phyloP scores from a whole-genome alignment of 2,113 vertebrate genomes.

The Solea senegalensis region DNA sequence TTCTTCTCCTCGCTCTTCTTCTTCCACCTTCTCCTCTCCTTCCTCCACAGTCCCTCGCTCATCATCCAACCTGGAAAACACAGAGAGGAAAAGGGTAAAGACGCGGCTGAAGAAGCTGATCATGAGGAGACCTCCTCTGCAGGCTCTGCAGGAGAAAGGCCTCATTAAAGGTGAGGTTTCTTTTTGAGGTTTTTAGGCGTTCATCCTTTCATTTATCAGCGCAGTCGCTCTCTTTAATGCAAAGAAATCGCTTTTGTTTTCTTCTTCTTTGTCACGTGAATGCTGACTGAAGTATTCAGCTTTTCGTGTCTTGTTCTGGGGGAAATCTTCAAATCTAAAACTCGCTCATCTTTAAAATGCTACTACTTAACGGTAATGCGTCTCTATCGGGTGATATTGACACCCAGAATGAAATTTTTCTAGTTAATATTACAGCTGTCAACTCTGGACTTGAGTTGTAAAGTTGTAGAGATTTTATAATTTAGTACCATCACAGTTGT shows the following conservation, averaged over 20 bases:
- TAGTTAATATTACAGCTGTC: slow-evolving; percentile 7
- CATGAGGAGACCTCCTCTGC: slow-evolving; percentile 87
- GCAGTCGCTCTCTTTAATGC: too few relatives aligned
- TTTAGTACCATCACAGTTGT: slow-evolving; percentile 17
- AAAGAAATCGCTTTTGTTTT: too few relatives aligned
- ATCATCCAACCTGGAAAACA: slow-evolving; percentile 76
- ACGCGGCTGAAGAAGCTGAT: slow-evolving; percentile 89
- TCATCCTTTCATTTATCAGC: slow-evolving; percentile 22
- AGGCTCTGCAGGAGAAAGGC: slow-evolving; percentile 91
- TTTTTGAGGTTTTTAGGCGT: slow-evolving; percentile 18
- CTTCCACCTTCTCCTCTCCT: slow-evolving; percentile 27
- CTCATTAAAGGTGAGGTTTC: slow-evolving; percentile 88
- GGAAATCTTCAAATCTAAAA: too few relatives aligned
- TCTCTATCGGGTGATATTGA: too few relatives aligned
- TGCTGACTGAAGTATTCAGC: too few relatives aligned
- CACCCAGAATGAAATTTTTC: too few relatives aligned
- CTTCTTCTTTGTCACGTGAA: too few relatives aligned
- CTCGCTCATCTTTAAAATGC: neutral
- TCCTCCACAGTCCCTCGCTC: slow-evolving; percentile 74
- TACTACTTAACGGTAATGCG: too few relatives aligned
- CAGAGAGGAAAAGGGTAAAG: slow-evolving; percentile 86
- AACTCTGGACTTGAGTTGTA: neutral
- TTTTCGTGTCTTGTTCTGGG: too few relatives aligned
- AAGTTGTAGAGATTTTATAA: slow-evolving; percentile 14
- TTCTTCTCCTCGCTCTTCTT: slow-evolving; percentile 35